Percentiles rank a stretch among this genome's conserved stretches.
These are phyloP conservation scores for Eunapius fragilis DNA, from an alignment of 37 sponge, comb jelly and placozoan species.

Conservation along the genomic window DNA sequence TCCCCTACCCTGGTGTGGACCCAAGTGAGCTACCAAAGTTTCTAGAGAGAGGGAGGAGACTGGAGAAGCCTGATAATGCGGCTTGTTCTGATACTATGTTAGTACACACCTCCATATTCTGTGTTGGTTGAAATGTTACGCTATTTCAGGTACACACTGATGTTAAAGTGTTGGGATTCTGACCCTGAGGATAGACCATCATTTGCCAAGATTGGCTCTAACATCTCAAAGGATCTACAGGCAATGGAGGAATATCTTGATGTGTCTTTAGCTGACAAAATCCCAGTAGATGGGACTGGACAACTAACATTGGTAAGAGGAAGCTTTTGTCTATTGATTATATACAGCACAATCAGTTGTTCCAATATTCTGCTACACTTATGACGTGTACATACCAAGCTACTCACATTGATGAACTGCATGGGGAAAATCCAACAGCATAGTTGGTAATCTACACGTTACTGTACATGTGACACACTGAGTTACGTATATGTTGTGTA, in stretches of 20 bases:
- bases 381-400: no score
- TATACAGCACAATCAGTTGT: no score
- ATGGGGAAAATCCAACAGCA: no score
- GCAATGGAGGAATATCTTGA: slow-evolving; percentile 20
- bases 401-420: no score
- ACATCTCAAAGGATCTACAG: slow-evolving; percentile 1
- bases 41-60: slow-evolving; percentile 12
- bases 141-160: slow-evolving; percentile 29
- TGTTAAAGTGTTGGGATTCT: slow-evolving; percentile 24
- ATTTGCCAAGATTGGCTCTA: slow-evolving; percentile 9
- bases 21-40: not conserved
- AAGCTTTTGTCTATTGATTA: no score
- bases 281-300: no score
- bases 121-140: no score
- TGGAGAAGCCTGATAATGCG: slow-evolving; percentile 27
- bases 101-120: not conserved
- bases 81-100: slow-evolving; percentile 28
- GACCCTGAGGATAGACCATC: slow-evolving; percentile 25
- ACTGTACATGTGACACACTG: no score
- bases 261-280: not conserved
- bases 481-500: no score
- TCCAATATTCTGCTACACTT: no score
- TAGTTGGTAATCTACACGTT: no score
- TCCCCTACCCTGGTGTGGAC: slow-evolving; percentile 37
- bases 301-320: no score